These are phyloP conservation scores for Apis cerana DNA, from an alignment of 1,140 invertebrate genomes.

Conservation along the genomic window DNA sequence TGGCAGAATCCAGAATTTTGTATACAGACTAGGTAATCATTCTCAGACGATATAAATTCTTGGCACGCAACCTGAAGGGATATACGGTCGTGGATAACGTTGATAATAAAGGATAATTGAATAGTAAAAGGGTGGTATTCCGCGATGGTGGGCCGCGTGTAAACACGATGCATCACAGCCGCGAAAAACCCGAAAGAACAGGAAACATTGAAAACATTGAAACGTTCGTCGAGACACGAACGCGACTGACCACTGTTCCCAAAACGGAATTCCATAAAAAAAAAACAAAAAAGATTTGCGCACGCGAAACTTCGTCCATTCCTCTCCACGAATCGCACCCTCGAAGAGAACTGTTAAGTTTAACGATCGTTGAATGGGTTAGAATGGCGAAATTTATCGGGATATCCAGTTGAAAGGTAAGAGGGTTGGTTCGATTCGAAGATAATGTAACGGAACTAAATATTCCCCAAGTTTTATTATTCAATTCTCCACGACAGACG, in stretches of 20 bases:
- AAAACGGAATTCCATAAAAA: background rate
- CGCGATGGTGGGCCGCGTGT: background rate
- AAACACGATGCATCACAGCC: background rate
- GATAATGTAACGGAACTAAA: conserved; percentile 38
- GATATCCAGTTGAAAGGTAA: background rate
- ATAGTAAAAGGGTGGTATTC: conserved; percentile 29
- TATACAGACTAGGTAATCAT: conserved; percentile 43
- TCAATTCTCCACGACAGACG: conserved; percentile 2
- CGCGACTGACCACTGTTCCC: no score
- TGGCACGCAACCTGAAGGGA: conserved; percentile 25
- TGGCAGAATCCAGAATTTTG: conserved; percentile 49
- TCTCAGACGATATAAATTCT: conserved; percentile 47
- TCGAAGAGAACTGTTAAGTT: conserved; percentile 2
- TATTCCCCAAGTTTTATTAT: conserved; percentile 28
- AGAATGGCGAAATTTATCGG: conserved; percentile 8
- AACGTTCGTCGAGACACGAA: background rate
- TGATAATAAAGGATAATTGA: conserved; percentile 52
- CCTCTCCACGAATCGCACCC: background rate
- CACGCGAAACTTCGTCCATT: background rate
- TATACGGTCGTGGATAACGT: conserved; percentile 11
- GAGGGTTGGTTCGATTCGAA: background rate
- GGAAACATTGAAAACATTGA: background rate
- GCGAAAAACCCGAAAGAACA: background rate
- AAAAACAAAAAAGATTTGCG: background rate
- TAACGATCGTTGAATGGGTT: background rate